Evolutionary conservation across 92 coral and sea anemone species (phyloP).

Genomic region (Palythoa grandis): DNA sequence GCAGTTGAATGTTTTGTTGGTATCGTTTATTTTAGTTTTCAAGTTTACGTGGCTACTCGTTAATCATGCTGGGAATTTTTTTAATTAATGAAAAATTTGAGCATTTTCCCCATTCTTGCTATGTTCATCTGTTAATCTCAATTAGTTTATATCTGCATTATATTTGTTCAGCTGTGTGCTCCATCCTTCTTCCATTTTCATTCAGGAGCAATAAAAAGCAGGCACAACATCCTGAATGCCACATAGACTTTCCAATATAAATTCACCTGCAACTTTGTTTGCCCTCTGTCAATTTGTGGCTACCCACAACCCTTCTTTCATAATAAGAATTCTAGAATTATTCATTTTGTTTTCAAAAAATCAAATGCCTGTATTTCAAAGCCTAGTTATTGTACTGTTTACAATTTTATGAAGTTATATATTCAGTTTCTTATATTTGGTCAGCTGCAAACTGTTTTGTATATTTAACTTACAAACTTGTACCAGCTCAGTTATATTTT

Average conservation of each 20-base stretch:
- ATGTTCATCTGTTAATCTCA: background rate
- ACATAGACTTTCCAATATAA: background rate
- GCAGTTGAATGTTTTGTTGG: too few species aligned
- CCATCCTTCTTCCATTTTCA: constrained; percentile 39
- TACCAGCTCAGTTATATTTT: background rate
- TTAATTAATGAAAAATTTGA: background rate
- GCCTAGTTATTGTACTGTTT: background rate
- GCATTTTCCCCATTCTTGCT: background rate
- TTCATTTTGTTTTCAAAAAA: background rate
- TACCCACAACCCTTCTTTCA: background rate
- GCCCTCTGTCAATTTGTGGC: background rate
- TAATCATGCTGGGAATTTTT: too few species aligned
- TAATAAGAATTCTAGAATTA: background rate
- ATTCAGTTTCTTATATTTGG: too few species aligned
- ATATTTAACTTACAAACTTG: too few species aligned
- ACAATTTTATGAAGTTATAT: too few species aligned
- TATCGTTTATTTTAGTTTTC: too few species aligned
- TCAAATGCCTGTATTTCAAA: background rate
- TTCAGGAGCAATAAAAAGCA: constrained; percentile 23
- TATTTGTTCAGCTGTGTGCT: constrained; percentile 43
- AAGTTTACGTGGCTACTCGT: too few species aligned
- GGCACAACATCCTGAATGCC: background rate
- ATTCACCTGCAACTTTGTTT: background rate
- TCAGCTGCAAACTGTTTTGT: too few species aligned
- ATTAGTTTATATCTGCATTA: background rate